Percentiles rank a stretch among this genome's conserved stretches.
phyloP scores from a whole-genome alignment of 1,140 invertebrate species.

The Anastrepha obliqua region DNA sequence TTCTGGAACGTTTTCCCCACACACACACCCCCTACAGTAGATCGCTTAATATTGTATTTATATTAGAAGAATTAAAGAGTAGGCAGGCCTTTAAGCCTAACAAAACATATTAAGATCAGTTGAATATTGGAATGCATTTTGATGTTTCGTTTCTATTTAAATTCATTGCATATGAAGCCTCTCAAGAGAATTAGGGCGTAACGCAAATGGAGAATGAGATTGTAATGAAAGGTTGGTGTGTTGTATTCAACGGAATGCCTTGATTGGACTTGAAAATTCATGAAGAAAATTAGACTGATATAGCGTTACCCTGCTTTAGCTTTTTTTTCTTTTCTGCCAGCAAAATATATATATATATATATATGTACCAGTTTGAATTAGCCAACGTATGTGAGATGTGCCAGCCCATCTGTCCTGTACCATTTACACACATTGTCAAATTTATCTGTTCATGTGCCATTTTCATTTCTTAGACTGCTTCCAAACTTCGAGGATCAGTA shows the following conservation, averaged over 20 bases:
- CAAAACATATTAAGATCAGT: background rate
- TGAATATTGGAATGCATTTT: background rate
- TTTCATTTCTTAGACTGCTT: conserved; percentile 56
- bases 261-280: background rate
- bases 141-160: background rate
- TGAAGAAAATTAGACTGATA: background rate
- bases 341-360: too few relatives aligned
- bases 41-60: too few relatives aligned
- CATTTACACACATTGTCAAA: background rate
- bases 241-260: background rate
- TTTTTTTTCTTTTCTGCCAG: background rate
- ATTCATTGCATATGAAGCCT: background rate
- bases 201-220: background rate
- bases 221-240: background rate
- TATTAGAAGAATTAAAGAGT: too few relatives aligned
- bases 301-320: background rate
- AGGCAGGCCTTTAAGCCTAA: background rate
- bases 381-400: background rate
- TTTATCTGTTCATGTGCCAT: background rate
- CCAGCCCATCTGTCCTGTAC: too few relatives aligned
- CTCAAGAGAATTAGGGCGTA: background rate
- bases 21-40: too few relatives aligned
- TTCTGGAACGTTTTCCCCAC: too few relatives aligned
- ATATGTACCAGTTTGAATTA: too few relatives aligned
- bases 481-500: conserved; percentile 67